These are phyloP conservation scores for Sebastes kiyomatsui DNA, from an alignment of 2,797 vertebrate species.

Conservation along the genomic window DNA sequence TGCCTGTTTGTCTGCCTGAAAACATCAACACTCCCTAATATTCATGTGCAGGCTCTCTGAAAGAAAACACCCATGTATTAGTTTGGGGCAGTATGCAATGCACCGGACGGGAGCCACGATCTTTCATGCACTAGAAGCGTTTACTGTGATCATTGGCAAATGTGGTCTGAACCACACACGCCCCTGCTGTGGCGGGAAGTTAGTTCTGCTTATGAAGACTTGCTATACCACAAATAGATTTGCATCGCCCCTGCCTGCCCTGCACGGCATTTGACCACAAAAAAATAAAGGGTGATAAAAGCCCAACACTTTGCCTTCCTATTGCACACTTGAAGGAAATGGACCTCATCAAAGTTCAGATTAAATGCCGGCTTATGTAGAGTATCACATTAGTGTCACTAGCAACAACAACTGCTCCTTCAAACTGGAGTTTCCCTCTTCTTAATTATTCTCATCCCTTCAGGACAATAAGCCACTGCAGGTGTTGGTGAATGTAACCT, in stretches of 20 bases:
- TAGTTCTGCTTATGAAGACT: not conserved
- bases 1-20: not conserved
- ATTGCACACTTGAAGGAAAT: not conserved
- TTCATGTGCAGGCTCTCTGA: not conserved
- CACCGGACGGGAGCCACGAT: not conserved
- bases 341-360: not conserved
- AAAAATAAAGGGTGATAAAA: not conserved
- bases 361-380: not conserved
- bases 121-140: not conserved
- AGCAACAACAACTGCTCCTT: not conserved
- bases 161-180: constrained; percentile 13
- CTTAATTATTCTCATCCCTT: constrained; percentile 33
- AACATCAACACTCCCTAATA: not conserved
- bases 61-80: not conserved
- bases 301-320: not conserved
- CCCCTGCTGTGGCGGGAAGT: not conserved
- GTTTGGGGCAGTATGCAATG: not conserved
- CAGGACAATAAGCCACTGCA: constrained; percentile 37
- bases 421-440: constrained; percentile 42
- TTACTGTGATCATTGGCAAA: not conserved
- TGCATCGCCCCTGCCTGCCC: not conserved
- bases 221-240: not conserved
- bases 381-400: not conserved
- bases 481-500: constrained; percentile 57
- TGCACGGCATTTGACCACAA: not conserved